Percentiles rank a stretch among this genome's conserved stretches.
Evolutionary conservation across 1,140 invertebrate genomes (phyloP).

Genomic region (Sipha flava): DNA sequence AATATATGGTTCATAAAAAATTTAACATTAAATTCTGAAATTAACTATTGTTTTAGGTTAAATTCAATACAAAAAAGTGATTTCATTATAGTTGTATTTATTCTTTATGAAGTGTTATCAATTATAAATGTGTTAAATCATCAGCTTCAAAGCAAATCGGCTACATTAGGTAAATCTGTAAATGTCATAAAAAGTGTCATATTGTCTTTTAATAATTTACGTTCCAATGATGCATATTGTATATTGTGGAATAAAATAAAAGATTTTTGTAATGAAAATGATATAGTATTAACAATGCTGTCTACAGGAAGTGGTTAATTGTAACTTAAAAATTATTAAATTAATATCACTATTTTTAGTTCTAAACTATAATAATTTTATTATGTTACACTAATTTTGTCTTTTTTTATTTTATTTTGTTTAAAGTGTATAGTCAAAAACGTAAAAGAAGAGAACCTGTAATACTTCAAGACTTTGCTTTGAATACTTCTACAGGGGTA

Average conservation of each 20-base stretch:
- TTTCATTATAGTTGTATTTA: not conserved
- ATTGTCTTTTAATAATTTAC: not conserved
- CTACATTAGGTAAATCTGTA: not conserved
- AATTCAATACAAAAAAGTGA: no score
- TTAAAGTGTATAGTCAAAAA: no score
- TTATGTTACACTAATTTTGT: not conserved
- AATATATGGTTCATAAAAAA: no score
- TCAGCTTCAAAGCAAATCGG: not conserved
- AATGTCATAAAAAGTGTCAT: not conserved
- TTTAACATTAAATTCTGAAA: no score
- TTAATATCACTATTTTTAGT: not conserved
- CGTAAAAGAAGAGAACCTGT: not conserved
- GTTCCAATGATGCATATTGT: not conserved
- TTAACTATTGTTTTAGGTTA: no score
- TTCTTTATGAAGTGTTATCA: not conserved
- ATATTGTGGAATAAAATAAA: not conserved
- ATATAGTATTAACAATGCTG: not conserved
- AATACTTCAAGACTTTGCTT: not conserved
- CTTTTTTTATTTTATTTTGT: not conserved
- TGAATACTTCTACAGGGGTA: not conserved
- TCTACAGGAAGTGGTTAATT: not conserved
- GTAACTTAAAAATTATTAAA: not conserved
- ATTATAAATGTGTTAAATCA: slow-evolving; percentile 3
- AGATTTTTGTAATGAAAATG: not conserved
- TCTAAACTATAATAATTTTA: not conserved